Conservation (phyloP, 1,140 invertebrate genomes). For the Chelonus insularis region DNA sequence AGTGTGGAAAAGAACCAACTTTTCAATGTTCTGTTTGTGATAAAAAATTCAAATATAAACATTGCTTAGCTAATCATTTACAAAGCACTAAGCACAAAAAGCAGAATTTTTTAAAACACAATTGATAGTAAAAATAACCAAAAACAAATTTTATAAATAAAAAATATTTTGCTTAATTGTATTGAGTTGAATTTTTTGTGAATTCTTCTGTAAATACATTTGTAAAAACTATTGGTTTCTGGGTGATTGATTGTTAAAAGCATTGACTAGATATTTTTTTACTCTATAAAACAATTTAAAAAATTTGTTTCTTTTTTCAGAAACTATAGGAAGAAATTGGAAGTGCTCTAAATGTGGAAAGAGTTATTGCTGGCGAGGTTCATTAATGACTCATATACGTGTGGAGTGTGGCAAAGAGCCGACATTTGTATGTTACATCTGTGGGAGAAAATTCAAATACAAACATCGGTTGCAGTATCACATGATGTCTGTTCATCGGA, state of each 20-base stretch:
- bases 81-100: background rate
- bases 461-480: constrained; percentile 59
- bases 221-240: too few relatives aligned
- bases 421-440: constrained; percentile 60
- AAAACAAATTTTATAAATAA: too few relatives aligned
- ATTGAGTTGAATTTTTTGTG: too few relatives aligned
- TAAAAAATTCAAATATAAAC: too few relatives aligned
- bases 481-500: constrained; percentile 48
- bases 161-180: too few relatives aligned
- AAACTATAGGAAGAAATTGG: constrained; percentile 34
- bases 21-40: constrained; percentile 61
- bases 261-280: too few relatives aligned
- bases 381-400: constrained; percentile 60
- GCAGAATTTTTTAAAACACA: too few relatives aligned
- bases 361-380: constrained; percentile 57
- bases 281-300: too few relatives aligned
- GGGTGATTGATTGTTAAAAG: too few relatives aligned
- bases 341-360: constrained; percentile 53
- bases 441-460: constrained; percentile 60
- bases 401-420: constrained; percentile 65
- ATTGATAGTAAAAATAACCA: too few relatives aligned
- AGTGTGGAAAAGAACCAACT: constrained; percentile 63
- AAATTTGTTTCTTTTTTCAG: constrained; percentile 33
- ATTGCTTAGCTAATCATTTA: background rate
- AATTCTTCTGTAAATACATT: too few relatives aligned